Conservation (phyloP, 2,888 invertebrate genomes). For the Pachymerium ferrugineum region DNA sequence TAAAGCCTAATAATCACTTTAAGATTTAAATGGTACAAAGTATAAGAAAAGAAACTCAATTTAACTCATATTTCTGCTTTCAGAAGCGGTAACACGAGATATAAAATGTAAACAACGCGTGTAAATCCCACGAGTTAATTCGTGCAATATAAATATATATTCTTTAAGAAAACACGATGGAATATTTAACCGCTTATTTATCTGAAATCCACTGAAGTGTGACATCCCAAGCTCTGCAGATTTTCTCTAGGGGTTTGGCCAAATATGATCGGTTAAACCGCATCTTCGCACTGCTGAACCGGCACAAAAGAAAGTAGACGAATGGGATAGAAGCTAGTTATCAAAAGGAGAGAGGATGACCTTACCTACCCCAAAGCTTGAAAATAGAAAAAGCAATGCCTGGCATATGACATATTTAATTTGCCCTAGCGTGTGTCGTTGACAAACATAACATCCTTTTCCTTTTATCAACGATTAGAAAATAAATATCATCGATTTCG, state of each 20-base stretch:
- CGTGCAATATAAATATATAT: background rate
- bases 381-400: background rate
- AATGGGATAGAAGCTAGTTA: background rate
- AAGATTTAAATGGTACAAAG: too few species aligned
- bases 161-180: background rate
- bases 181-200: background rate
- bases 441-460: too few species aligned
- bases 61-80: too few species aligned
- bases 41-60: too few species aligned
- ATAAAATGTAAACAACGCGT: background rate
- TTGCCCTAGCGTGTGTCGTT: too few species aligned
- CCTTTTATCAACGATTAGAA: background rate
- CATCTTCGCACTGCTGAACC: background rate
- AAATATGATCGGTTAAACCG: background rate
- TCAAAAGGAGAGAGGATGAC: background rate
- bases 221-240: background rate
- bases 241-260: background rate
- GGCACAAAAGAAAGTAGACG: background rate
- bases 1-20: too few species aligned
- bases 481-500: too few species aligned
- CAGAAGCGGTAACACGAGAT: too few species aligned
- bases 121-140: background rate
- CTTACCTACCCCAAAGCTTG: background rate
- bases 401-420: background rate
- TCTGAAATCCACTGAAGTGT: too few species aligned